A percentile compares a stretch with the other conserved stretches of the same genome.
Evolutionary conservation across 1,140 invertebrate species (phyloP).

Genomic region (Drosophila arawakana): DNA sequence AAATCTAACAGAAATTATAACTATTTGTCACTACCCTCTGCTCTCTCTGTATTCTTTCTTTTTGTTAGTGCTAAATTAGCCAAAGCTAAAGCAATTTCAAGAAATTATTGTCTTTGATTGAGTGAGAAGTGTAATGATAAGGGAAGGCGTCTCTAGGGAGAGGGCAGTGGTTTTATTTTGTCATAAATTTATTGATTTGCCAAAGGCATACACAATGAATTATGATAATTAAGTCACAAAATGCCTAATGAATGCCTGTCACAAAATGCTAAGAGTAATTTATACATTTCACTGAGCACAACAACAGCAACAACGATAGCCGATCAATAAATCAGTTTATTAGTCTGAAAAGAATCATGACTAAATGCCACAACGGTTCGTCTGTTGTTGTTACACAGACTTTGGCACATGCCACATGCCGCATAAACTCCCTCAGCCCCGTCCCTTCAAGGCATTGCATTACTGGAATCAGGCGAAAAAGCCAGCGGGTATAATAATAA

Average conservation of each 20-base stretch:
- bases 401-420: background rate
- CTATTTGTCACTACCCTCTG: background rate
- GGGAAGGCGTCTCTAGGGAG: background rate
- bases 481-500: constrained; percentile 27
- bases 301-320: constrained; percentile 31
- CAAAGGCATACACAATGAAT: constrained; percentile 44
- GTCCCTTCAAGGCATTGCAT: background rate
- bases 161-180: background rate
- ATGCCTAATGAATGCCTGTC: constrained; percentile 49
- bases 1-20: background rate
- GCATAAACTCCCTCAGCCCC: background rate
- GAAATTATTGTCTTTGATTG: constrained; percentile 31
- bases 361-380: background rate
- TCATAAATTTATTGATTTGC: constrained; percentile 49
- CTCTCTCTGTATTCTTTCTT: background rate
- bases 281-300: constrained; percentile 35
- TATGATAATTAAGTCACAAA: constrained; percentile 55
- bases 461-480: constrained; percentile 16
- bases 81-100: constrained; percentile 25
- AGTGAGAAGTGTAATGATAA: constrained; percentile 7
- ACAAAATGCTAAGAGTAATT: constrained; percentile 48
- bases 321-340: constrained; percentile 49
- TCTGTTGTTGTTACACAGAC: background rate
- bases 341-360: constrained; percentile 13
- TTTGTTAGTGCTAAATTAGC: constrained; percentile 14